Conservation (phyloP, 1,140 invertebrate genomes). For the Drosophila orena region DNA sequence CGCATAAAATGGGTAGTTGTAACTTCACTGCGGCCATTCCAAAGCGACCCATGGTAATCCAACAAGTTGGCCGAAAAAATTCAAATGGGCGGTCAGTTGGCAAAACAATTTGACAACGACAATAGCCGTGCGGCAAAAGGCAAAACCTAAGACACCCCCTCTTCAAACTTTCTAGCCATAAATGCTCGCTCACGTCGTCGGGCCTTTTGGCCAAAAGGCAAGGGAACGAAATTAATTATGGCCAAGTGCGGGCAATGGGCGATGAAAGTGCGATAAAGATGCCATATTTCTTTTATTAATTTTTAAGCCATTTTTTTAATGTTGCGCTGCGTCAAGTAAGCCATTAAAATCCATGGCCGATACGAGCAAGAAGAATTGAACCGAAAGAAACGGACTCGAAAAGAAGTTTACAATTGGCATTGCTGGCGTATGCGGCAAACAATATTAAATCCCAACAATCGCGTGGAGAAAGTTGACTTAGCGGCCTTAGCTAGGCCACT, state of each 20-base stretch:
- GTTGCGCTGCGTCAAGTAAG: slow-evolving; percentile 36
- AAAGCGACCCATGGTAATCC: slow-evolving; percentile 34
- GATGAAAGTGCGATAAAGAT: slow-evolving; percentile 76
- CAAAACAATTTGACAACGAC: slow-evolving; percentile 69
- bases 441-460: slow-evolving; percentile 81
- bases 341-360: slow-evolving; percentile 72
- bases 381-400: slow-evolving; percentile 32
- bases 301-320: slow-evolving; percentile 54
- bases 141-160: slow-evolving; percentile 22
- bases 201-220: slow-evolving; percentile 31
- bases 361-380: slow-evolving; percentile 39
- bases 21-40: slow-evolving; percentile 22
- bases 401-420: slow-evolving; percentile 60
- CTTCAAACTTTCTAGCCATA: slow-evolving; percentile 67
- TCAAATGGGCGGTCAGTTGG: slow-evolving; percentile 76
- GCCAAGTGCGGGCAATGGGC: slow-evolving; percentile 65
- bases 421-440: slow-evolving; percentile 61
- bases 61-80: slow-evolving; percentile 54
- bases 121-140: slow-evolving; percentile 40
- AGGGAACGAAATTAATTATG: slow-evolving; percentile 73
- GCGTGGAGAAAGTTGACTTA: slow-evolving; percentile 75
- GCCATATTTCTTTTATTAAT: slow-evolving; percentile 67
- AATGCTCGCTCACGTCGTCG: slow-evolving; percentile 60
- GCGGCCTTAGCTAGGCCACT: slow-evolving; percentile 58
- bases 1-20: neutral